Evolutionary conservation across 2,113 vertebrate genomes (phyloP).

Genomic region (Anoplopoma fimbria): DNA sequence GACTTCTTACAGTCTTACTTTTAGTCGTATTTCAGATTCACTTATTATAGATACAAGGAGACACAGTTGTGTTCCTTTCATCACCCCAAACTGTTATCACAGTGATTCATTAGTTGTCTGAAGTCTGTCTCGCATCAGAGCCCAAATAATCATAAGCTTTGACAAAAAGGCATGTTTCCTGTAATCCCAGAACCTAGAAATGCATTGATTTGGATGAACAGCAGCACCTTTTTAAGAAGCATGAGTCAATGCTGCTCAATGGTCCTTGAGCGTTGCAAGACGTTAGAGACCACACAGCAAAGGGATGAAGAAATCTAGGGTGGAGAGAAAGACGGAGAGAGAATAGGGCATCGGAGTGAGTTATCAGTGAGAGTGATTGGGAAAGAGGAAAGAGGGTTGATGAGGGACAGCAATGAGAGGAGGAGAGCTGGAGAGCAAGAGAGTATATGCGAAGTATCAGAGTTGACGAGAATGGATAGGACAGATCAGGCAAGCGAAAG

Average conservation of each 20-base stretch:
- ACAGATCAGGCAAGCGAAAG: conserved; percentile 67
- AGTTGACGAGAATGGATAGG: conserved; percentile 72
- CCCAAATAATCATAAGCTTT: too few relatives aligned
- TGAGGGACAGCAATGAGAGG: conserved; percentile 35
- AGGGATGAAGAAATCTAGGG: conserved; percentile 26
- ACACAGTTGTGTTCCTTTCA: neutral
- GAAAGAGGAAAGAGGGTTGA: conserved; percentile 38
- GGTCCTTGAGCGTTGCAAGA: conserved; percentile 27
- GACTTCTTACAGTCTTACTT: neutral
- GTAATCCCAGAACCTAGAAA: conserved; percentile 8
- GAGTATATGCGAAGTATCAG: conserved; percentile 35
- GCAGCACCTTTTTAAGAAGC: neutral
- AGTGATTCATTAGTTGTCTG: neutral
- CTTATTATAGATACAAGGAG: neutral
- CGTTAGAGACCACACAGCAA: conserved; percentile 28
- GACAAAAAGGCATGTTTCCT: conserved; percentile 4
- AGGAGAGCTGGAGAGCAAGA: conserved; percentile 46
- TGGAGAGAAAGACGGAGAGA: conserved; percentile 24
- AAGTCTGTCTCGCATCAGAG: neutral
- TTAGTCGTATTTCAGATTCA: neutral
- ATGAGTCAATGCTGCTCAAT: conserved; percentile 22
- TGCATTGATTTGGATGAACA: neutral
- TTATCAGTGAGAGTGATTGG: conserved; percentile 50
- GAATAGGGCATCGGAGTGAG: conserved; percentile 25
- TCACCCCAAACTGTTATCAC: neutral